Conservation (phyloP, 2,797 vertebrate species). For the Microchirus variegatus region DNA sequence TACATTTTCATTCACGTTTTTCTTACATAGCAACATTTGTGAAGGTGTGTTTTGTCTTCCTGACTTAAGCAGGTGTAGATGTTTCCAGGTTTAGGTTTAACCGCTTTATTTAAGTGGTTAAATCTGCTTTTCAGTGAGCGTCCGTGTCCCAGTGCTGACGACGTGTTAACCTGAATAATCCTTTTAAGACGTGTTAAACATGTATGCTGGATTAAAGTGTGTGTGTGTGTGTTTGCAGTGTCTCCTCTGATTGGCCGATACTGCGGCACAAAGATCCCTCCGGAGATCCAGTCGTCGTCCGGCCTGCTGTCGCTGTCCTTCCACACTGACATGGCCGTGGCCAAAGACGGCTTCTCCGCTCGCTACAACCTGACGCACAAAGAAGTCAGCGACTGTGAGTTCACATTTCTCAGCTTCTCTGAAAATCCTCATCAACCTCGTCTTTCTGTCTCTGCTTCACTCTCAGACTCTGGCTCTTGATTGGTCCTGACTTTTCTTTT, state of each 20-base stretch:
- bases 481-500: constrained; percentile 47
- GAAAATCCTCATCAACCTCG: too few relatives aligned
- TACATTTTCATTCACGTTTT: too few relatives aligned
- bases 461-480: constrained; percentile 43
- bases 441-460: too few relatives aligned
- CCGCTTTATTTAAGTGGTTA: too few relatives aligned
- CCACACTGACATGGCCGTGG: constrained; percentile 98
- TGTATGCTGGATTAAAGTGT: neutral
- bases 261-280: constrained; percentile 94
- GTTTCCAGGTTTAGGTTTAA: too few relatives aligned
- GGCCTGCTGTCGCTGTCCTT: constrained; percentile 96
- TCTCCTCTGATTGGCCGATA: constrained; percentile 97
- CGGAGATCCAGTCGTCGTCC: constrained; percentile 92
- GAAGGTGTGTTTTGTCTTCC: too few relatives aligned
- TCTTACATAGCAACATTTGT: too few relatives aligned
- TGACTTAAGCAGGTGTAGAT: too few relatives aligned
- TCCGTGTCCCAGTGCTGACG: too few relatives aligned
- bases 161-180: too few relatives aligned
- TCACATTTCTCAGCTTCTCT: constrained; percentile 14
- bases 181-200: neutral
- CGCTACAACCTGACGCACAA: constrained; percentile 93
- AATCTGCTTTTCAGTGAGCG: too few relatives aligned
- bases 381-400: constrained; percentile 91
- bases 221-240: constrained; percentile 73
- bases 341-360: constrained; percentile 95